Conservation (phyloP, 2,797 vertebrate species). For the Pteronotus mesoamericanus region DNA sequence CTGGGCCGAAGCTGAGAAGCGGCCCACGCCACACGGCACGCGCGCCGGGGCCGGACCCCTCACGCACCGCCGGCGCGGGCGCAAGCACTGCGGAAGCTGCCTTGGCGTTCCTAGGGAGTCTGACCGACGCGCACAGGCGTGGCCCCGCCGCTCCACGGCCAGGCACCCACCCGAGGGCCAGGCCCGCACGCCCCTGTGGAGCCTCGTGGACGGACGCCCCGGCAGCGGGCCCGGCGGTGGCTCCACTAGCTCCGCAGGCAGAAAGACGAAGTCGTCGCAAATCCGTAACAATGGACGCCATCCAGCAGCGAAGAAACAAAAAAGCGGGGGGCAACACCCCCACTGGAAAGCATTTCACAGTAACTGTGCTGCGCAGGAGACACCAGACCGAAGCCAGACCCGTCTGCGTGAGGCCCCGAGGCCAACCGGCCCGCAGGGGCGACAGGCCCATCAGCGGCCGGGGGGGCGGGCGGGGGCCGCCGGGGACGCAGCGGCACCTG, state of each 20-base stretch:
- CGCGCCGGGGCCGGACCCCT: accelerated
- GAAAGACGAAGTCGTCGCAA: accelerated
- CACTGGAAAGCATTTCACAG: too few relatives aligned
- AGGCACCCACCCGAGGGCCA: not conserved
- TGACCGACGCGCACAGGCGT: accelerated
- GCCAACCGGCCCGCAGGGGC: too few relatives aligned
- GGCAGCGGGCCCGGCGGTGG: not conserved
- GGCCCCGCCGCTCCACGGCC: not conserved
- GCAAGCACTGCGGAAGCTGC: accelerated
- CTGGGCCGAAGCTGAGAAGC: too few relatives aligned
- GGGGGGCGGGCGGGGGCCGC: not conserved
- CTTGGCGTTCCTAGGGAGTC: not conserved
- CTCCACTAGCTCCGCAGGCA: not conserved
- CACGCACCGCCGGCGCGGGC: accelerated
- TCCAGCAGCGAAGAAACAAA: too few relatives aligned
- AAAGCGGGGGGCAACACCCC: too few relatives aligned
- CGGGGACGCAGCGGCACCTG: not conserved
- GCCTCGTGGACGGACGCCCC: too few relatives aligned
- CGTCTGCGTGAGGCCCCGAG: not conserved
- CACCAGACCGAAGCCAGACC: not conserved
- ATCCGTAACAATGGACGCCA: accelerated
- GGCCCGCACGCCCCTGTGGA: not conserved
- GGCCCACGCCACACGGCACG: too few relatives aligned
- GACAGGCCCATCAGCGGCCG: not conserved
- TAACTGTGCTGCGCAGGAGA: not conserved